Evolutionary conservation across 2,113 vertebrate genomes (phyloP).

Genomic region (Petaurus breviceps): DNA sequence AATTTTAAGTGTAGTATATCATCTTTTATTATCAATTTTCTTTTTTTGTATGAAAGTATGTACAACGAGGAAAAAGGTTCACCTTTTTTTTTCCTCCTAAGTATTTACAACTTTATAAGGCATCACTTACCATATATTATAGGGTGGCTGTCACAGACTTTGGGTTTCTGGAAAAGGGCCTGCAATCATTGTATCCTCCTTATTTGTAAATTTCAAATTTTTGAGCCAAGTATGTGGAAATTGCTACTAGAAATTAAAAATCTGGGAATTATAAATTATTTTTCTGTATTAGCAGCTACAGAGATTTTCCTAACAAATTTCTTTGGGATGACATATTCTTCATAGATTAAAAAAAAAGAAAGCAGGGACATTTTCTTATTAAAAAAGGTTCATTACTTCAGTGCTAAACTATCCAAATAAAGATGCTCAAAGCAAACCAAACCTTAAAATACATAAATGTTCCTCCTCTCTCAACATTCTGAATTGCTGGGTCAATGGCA

Average conservation of each 20-base stretch:
- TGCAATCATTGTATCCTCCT: neutral
- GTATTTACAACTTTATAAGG: neutral
- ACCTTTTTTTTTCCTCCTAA: neutral
- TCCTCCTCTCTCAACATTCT: neutral
- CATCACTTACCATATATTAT: neutral
- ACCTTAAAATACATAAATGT: neutral
- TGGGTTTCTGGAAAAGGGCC: neutral
- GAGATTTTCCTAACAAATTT: neutral
- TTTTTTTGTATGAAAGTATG: neutral
- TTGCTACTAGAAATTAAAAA: neutral
- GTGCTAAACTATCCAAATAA: neutral
- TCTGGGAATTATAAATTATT: neutral
- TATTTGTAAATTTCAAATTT: slow-evolving; percentile 31
- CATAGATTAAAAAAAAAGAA: neutral
- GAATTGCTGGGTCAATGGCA: neutral
- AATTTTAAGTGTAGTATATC: neutral
- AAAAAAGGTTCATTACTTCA: neutral
- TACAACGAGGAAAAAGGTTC: neutral
- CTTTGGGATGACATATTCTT: neutral
- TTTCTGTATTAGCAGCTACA: neutral
- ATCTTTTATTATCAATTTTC: neutral
- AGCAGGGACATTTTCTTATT: neutral
- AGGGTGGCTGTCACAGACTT: neutral
- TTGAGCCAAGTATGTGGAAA: neutral
- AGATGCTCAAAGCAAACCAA: neutral